Evolutionary conservation across 2,797 vertebrate genomes (phyloP).

Genomic region (Microcaecilia unicolor): DNA sequence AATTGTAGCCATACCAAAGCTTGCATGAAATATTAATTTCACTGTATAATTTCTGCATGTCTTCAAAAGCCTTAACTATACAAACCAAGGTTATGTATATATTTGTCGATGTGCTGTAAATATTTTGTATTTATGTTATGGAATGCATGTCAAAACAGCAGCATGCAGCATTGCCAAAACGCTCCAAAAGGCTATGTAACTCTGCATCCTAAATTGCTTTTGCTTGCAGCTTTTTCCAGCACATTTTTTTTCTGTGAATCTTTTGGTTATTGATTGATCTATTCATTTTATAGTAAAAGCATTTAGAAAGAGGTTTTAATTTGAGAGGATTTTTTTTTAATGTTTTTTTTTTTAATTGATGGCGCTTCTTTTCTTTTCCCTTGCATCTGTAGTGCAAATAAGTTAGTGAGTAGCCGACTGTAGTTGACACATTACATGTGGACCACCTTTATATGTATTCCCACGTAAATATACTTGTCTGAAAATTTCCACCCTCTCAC

Average conservation of each 20-base stretch:
- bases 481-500: too few species aligned
- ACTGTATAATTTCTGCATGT: constrained; percentile 54
- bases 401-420: constrained; percentile 11
- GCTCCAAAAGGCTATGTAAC: background rate
- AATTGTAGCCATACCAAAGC: constrained; percentile 43
- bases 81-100: constrained; percentile 22
- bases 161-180: constrained; percentile 38
- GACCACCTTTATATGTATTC: constrained; percentile 8
- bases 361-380: background rate
- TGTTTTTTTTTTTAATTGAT: constrained; percentile 19
- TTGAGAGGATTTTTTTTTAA: too few species aligned
- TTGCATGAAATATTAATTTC: constrained; percentile 50
- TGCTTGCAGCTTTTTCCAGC: too few species aligned
- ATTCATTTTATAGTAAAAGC: constrained; percentile 9
- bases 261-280: too few species aligned
- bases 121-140: constrained; percentile 16
- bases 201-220: too few species aligned
- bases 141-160: constrained; percentile 37
- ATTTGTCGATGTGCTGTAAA: constrained; percentile 16
- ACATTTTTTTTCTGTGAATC: too few species aligned
- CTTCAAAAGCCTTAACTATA: constrained; percentile 31
- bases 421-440: constrained; percentile 4
- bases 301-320: constrained; percentile 2
- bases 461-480: too few species aligned
- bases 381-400: background rate